phyloP scores from a whole-genome alignment of 1,140 invertebrate genomes.

The Reticulitermes speratus region DNA sequence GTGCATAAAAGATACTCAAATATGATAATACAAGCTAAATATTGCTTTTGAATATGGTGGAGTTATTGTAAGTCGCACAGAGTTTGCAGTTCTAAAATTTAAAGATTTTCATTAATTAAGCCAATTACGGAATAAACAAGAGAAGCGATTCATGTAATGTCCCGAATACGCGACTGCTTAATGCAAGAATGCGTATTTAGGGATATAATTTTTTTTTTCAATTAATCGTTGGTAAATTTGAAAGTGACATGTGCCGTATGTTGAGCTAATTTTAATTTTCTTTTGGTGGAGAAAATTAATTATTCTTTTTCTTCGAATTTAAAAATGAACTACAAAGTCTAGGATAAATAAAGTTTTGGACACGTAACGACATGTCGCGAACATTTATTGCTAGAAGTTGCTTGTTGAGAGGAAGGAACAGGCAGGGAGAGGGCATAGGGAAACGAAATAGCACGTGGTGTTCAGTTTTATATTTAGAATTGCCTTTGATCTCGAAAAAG shows the following conservation, averaged over 20 bases:
- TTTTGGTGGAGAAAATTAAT: neutral
- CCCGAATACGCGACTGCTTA: neutral
- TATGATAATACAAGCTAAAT: too few species aligned
- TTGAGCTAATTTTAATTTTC: neutral
- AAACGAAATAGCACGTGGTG: neutral
- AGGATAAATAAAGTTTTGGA: neutral
- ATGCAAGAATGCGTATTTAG: neutral
- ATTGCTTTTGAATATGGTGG: neutral
- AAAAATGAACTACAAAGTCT: neutral
- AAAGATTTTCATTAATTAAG: neutral
- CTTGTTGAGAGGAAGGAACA: neutral
- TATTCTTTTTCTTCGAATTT: neutral
- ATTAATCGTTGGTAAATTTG: neutral
- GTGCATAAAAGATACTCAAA: too few species aligned
- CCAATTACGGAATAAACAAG: neutral
- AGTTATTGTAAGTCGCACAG: neutral
- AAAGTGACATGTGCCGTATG: neutral
- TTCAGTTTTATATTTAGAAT: constrained; percentile 1
- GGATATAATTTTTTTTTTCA: neutral
- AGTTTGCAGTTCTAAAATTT: neutral
- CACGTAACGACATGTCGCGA: neutral
- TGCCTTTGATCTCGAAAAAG: neutral
- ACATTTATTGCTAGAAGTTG: neutral
- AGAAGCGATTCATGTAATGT: neutral
- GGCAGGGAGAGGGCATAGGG: too few species aligned